Evolutionary conservation across 2,888 invertebrate genomes (phyloP), one percentile per base, ranked within the genome.

Genomic region (Deilephila porcellus): DNA sequence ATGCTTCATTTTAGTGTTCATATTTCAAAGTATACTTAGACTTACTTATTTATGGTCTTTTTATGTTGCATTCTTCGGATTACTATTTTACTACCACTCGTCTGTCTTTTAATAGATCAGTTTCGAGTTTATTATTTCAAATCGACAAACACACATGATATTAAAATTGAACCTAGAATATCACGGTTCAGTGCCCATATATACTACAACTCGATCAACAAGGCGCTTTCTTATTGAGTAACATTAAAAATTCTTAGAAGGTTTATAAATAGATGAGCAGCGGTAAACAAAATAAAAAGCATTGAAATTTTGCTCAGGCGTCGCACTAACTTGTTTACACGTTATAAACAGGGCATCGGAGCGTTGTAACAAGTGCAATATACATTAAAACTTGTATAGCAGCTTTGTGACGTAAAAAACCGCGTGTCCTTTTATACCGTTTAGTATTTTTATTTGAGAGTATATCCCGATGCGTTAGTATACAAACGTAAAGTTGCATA

Each of bases 251-350:
- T 17, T 60, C 17, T 8, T 14, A 0, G 64, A 20, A n/a, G 19
- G 8, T 37, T 37, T 64, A 67, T n/a, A 25, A 25, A 67, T 52
- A 29, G 17, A 25, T 20, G 17, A 17, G 17, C 25, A 45, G 14
- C 20, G 19, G 67, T 25, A 67, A 52, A 67, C 5, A 52, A 25
- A 52, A 64, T 64, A 67, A 67, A 52, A 45, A 67, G 67, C 45
- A 67, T 32, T 67, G 25, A 52, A 25, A 67, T 67, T 25, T 14
- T 17, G 20, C 17, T 67, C 25, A 45, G 25, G 25, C 20, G 14
- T 25, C 52, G 67, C 37, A 11, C 45, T 67, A 52, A 67, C 25
- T 14, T 52, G n/a, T 52, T 52, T 52, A 25, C 64, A 25, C 25
- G 20, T 20, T 64, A 37, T 60, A 29, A 60, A 60, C 29, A 60